phyloP scores from a whole-genome alignment of 2,888 invertebrate genomes.

The Caenorhabditis becei region DNA sequence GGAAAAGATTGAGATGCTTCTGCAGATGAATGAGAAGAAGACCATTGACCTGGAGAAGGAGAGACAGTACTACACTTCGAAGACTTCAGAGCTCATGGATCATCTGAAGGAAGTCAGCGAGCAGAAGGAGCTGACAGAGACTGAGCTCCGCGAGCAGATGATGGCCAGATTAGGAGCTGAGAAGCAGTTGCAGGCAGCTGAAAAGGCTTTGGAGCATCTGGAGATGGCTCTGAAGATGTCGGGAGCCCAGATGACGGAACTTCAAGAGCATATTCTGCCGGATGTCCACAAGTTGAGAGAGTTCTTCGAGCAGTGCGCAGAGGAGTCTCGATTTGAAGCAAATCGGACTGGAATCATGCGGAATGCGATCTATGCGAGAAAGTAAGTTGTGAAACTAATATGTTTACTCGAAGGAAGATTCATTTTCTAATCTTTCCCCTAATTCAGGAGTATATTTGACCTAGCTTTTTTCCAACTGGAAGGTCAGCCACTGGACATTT shows the following conservation, averaged over 20 bases:
- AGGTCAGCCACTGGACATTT: conserved; percentile 26
- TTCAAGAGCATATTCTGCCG: conserved; percentile 83
- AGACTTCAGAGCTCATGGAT: conserved; percentile 82
- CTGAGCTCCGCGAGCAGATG: conserved; percentile 83
- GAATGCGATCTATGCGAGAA: conserved; percentile 70
- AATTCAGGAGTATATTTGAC: conserved; percentile 52
- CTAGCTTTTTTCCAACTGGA: conserved; percentile 40
- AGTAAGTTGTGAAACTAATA: conserved; percentile 49
- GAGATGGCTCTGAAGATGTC: conserved; percentile 82
- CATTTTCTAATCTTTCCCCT: too few relatives aligned
- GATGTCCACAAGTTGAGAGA: conserved; percentile 83
- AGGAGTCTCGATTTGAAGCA: conserved; percentile 83
- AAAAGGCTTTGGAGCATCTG: conserved; percentile 82
- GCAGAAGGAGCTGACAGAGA: conserved; percentile 83
- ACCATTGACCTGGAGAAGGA: conserved; percentile 83
- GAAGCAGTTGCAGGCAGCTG: conserved; percentile 76
- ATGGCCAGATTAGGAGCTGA: conserved; percentile 83
- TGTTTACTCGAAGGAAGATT: not conserved
- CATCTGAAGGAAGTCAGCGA: conserved; percentile 83
- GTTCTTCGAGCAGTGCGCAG: conserved; percentile 83
- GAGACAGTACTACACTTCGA: conserved; percentile 82
- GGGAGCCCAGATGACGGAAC: conserved; percentile 79
- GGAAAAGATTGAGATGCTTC: conserved; percentile 82
- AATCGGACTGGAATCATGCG: conserved; percentile 78
- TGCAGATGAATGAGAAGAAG: conserved; percentile 82